A percentile compares a stretch with the other conserved stretches of the same genome.
These are phyloP conservation scores for Addax nasomaculatus DNA, from an alignment of 2,113 vertebrate species.

Conservation along the genomic window DNA sequence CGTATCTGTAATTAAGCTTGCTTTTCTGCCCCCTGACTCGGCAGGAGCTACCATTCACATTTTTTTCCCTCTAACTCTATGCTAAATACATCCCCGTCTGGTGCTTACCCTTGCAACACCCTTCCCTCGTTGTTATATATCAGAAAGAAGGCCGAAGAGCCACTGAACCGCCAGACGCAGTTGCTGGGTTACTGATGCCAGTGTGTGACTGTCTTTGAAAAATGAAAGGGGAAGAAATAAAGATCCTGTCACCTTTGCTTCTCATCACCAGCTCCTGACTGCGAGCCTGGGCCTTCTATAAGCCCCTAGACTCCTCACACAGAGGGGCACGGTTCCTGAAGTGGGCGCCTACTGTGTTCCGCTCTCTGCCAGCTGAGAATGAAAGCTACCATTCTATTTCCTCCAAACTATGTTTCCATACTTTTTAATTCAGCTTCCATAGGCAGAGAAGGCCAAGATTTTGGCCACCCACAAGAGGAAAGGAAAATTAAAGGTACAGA, in stretches of 20 bases:
- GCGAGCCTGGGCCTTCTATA: neutral
- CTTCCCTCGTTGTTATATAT: fast-evolving
- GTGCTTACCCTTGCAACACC: neutral
- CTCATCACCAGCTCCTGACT: neutral
- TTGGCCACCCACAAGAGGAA: neutral
- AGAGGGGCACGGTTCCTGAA: neutral
- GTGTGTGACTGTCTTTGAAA: neutral
- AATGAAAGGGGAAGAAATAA: neutral
- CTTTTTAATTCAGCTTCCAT: neutral
- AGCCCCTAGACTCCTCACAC: neutral
- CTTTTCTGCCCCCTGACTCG: neutral
- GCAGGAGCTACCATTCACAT: neutral
- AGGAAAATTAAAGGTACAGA: neutral
- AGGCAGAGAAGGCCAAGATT: neutral
- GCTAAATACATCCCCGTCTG: neutral
- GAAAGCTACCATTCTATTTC: neutral
- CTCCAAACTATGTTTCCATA: neutral
- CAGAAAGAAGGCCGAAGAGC: neutral
- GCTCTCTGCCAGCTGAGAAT: neutral
- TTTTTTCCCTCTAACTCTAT: neutral
- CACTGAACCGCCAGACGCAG: neutral
- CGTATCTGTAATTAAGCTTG: neutral
- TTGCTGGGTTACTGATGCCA: neutral
- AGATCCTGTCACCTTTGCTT: neutral
- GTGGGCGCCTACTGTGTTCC: fast-evolving